phyloP scores from a whole-genome alignment of 2,888 invertebrate species.

The Hypolimnas misippus region DNA sequence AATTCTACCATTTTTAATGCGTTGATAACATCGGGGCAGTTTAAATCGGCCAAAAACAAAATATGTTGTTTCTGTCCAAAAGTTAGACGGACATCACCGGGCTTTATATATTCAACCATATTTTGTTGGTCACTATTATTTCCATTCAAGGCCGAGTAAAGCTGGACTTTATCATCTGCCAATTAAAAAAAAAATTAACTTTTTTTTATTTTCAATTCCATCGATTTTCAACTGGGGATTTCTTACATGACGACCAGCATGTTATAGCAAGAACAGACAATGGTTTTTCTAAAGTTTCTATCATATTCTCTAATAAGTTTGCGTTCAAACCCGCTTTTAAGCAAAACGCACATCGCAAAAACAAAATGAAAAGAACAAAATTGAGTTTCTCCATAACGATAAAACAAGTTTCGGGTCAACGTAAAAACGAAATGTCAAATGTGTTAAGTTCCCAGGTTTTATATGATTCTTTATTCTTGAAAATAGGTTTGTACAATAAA shows the following conservation, averaged over 20 bases:
- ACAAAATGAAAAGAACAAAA: slow-evolving; percentile 18
- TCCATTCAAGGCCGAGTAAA: slow-evolving; percentile 53
- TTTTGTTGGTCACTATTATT: slow-evolving; percentile 49
- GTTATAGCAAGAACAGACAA: slow-evolving; percentile 26
- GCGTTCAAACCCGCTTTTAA: slow-evolving; percentile 12
- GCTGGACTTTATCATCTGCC: slow-evolving; percentile 58
- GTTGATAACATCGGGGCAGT: slow-evolving; percentile 54
- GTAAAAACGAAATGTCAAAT: slow-evolving; percentile 19
- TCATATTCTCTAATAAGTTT: slow-evolving; percentile 23
- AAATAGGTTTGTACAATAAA: slow-evolving; percentile 47
- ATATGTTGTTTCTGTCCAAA: slow-evolving; percentile 57
- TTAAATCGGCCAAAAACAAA: slow-evolving; percentile 62
- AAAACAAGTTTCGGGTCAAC: slow-evolving; percentile 20
- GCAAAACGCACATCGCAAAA: slow-evolving; percentile 17
- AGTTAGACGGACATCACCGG: slow-evolving; percentile 46
- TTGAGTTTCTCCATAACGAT: slow-evolving; percentile 25
- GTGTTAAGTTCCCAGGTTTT: slow-evolving; percentile 21
- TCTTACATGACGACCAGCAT: slow-evolving; percentile 36
- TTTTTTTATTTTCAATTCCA: too few relatives aligned
- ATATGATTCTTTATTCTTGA: slow-evolving; percentile 35
- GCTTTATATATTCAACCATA: slow-evolving; percentile 54
- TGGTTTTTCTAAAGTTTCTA: slow-evolving; percentile 28
- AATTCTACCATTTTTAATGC: slow-evolving; percentile 84
- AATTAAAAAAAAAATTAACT: slow-evolving; percentile 36
- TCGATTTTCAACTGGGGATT: not conserved